A percentile compares a stretch with the other conserved stretches of the same genome.
Conservation (phyloP, 1,140 invertebrate genomes). For the Cardiocondyla obscurior region DNA sequence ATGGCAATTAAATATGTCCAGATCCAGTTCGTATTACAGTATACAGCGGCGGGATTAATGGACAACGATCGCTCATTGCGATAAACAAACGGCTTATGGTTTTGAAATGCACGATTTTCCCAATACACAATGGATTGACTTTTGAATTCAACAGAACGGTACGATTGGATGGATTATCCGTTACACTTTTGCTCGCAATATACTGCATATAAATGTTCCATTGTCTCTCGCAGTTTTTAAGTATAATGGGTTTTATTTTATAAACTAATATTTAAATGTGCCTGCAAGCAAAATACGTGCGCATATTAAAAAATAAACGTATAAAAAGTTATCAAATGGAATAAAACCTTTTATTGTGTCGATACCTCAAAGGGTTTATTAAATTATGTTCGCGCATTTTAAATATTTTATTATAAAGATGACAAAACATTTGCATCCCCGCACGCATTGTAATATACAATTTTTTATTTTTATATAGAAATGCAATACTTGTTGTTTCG, state of each 20-base stretch:
- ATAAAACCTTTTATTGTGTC: conserved; percentile 23
- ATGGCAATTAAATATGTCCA: conserved; percentile 24
- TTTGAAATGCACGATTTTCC: conserved; percentile 24
- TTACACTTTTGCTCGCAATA: conserved; percentile 22
- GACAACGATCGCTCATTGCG: conserved; percentile 23
- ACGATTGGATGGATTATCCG: conserved; percentile 23
- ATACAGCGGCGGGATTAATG: conserved; percentile 7
- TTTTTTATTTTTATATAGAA: conserved; percentile 2
- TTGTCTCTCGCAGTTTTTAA: conserved; percentile 35
- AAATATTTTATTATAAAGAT: conserved; percentile 32
- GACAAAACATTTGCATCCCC: background rate
- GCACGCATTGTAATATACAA: background rate
- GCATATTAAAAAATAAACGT: conserved; percentile 23
- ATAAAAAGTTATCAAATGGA: conserved; percentile 28
- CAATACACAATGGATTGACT: conserved; percentile 30
- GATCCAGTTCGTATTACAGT: conserved; percentile 4
- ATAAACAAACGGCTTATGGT: conserved; percentile 22
- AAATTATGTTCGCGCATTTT: conserved; percentile 25
- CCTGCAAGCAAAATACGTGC: background rate
- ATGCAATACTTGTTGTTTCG: background rate
- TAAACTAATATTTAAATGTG: conserved; percentile 24
- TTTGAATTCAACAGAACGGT: conserved; percentile 21
- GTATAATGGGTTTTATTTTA: conserved; percentile 38
- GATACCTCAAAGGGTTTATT: background rate
- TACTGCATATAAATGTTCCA: conserved; percentile 18